Evolutionary conservation across 2,888 invertebrate genomes (phyloP), one percentile per base, ranked within the genome.

Genomic region (Enoplolaimus lenunculus): DNA sequence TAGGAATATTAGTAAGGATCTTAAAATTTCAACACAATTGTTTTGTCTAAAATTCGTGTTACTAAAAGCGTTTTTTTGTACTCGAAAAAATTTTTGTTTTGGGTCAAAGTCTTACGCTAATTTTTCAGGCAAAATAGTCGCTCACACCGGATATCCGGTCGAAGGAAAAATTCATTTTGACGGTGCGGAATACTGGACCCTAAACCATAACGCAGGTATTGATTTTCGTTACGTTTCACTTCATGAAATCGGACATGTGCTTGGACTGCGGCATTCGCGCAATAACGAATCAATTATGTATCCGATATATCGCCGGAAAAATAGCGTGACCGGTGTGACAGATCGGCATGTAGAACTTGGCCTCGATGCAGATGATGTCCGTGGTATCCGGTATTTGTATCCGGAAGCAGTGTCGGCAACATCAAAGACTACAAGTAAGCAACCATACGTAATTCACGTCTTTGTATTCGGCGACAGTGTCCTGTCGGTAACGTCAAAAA

Each of bases 161-260:
- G 69, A 34, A 21, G 78, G 78, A 3, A 74, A 77, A 28, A 73
- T 78, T 1, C 78, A 78, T 69, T 73, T 78, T 35, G 78, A 78
- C 68, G 78, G 76, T 2, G 75, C 75, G 59, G 78, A 78, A 68
- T 28, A 35, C 16, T 75, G 75, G 75, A 70, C 72, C n/a, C 21
- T 75, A 1, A 62, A 70, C 28, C 71, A 70, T 3, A 60, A 70
- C 0, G 29, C 45, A 13, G 72, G 73, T 21, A 45, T 71, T 16
- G 71, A 72, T 57, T 62, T 73, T 3, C 31, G 72, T 57, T 73
- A 73, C 45, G 73, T 72, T n/a, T 68, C 77, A 28, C 73, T 79
- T 1, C 78, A 78, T 68, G 78, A 78, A 71, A 74, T 78, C 2
- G 78, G 79, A 1, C 79, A 79, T 68, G 75, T 76, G 1, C 72